Evolutionary conservation across 2,888 invertebrate species (phyloP), one percentile per base, ranked within the genome.

Genomic region (Gymnosoma rotundatum): DNA sequence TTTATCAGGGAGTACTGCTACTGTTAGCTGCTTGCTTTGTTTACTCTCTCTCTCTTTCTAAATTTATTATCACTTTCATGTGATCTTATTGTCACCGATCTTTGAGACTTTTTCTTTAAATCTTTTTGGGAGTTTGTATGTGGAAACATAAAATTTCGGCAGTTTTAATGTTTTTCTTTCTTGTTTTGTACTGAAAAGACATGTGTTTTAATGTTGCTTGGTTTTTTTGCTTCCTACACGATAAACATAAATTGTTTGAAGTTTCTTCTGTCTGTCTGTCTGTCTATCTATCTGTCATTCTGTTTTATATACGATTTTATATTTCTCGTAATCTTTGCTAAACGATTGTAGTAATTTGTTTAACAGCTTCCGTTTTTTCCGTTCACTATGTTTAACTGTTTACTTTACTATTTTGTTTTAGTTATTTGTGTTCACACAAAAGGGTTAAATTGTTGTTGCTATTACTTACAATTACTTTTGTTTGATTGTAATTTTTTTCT

Each of bases 311-410:
- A 70, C 61, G 25, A 70, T 70, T 42, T 70, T 45, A 5, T 54
- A 50, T 73, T 73, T 73, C 52, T 79, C 58, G 66, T 73, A 83
- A 79, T 83, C 85, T 78, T 72, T 82, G 52, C 54, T 64, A 63
- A 72, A 85, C 76, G 78, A 45, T 72, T 83, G 64, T 79, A 83
- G 83, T 84, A 87, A 88, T 87, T 87, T 87, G 86, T 86, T 88
- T 83, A 87, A 85, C 87, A 87, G 87, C 87, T 87, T 87, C 87
- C 84, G 87, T 87, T 67, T 66, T 56, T 73, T 61, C 50, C 1
- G 56, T 74, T 61, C 12, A 20, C 56, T 66, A 21, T 66, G 20
- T 21, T 67, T 61, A 58, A 7, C 45, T 82, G 72, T 72, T 78
- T 83, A 45, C 60, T 70, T 70, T 58, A 60, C 36, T 20, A 66